Evolutionary conservation across 1,140 invertebrate species (phyloP).

Genomic region (Pseudomyrmex concolor): DNA sequence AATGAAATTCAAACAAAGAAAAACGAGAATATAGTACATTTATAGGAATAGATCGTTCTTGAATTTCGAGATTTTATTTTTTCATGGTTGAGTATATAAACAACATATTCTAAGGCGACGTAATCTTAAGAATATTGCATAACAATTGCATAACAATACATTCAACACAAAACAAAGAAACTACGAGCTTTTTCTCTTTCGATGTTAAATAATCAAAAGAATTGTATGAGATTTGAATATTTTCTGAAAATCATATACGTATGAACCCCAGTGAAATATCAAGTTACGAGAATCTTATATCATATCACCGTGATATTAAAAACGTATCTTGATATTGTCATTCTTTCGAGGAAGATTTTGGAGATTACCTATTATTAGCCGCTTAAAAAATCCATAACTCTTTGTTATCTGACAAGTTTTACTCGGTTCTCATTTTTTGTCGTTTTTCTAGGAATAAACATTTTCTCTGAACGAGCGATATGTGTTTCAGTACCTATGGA

Average conservation of each 20-base stretch:
- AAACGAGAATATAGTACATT: not conserved
- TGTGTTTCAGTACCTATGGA: slow-evolving; percentile 90
- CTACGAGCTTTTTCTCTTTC: not conserved
- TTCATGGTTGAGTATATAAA: not conserved
- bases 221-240: slow-evolving; percentile 23
- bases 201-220: not conserved
- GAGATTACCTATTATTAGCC: not conserved
- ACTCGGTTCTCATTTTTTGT: slow-evolving; percentile 42
- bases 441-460: slow-evolving; percentile 15
- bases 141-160: not conserved
- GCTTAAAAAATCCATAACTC: slow-evolving; percentile 37
- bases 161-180: not conserved
- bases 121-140: slow-evolving; percentile 6
- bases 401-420: slow-evolving; percentile 22
- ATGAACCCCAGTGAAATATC: not conserved
- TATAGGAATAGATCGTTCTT: not conserved
- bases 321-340: not conserved
- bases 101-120: not conserved
- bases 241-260: not conserved
- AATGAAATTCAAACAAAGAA: not conserved
- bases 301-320: not conserved
- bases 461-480: slow-evolving; percentile 39
- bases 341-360: not conserved
- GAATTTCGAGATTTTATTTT: slow-evolving; percentile 12
- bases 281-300: slow-evolving; percentile 25